Base-by-base conservation (phyloP, 1,140 invertebrate genomes). In the Pseudomyrmex concolor region DNA sequence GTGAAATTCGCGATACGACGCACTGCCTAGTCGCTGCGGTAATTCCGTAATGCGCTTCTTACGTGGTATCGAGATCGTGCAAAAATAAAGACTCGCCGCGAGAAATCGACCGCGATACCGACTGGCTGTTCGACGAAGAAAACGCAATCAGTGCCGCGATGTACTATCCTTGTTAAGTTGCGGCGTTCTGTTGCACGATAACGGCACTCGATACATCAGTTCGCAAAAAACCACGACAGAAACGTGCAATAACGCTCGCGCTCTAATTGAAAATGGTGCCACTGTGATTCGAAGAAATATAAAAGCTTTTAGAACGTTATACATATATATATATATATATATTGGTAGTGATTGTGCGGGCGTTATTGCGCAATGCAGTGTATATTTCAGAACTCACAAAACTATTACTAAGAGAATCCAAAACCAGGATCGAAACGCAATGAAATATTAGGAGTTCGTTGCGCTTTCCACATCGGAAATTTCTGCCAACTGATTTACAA, bases 61-160 rank as follows among this genome's bases (percentile, higher is more conserved):
- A 19, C 62, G 25, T 12, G 76, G 12, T 48, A 63, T 74, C 34
- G 80, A 34, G n/a, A 17, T 15, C 15, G 15, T 15, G 81, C 50
- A 64, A 77, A 72, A 85, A 76, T 83, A 86, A 59, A 85, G 63
- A 68, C 57, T 3, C 54, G 85, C 78, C 84, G 59, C 67, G 19
- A 48, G 63, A 66, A 63, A 73, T 66, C 55, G 22, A 9, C 54
- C 54, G 54, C 34, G 48, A 45, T 57, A 63, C n/a, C 64, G 10
- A 9, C 63, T 48, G 13, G 63, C 8, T 60, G 78, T 62, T 72
- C 43, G 60, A 22, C 48, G 80, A 70, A 55, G 68, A 22, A 54
- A 71, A 77, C 57, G 80, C 13, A 19, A 72, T 67, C 50, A 13
- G 60, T 43, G 54, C 70, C 68, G 70, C 67, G 85, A 82, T 67